Evolutionary conservation across 2,888 invertebrate genomes (phyloP).

Genomic region (Xanthia togata): DNA sequence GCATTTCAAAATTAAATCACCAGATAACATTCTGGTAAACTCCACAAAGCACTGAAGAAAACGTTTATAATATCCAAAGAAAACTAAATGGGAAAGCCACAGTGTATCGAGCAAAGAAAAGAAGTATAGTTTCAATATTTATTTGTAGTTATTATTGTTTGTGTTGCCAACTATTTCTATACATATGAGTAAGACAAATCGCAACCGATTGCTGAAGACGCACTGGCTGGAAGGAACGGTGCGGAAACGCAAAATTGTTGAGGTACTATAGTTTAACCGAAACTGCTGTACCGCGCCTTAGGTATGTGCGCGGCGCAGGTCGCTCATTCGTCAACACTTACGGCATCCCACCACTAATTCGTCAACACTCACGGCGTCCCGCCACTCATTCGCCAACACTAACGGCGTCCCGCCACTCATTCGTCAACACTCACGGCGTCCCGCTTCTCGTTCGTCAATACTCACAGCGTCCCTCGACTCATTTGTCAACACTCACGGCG

Average conservation of each 20-base stretch:
- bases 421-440: too few species aligned
- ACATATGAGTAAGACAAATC: slow-evolving; percentile 69
- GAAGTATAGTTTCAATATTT: slow-evolving; percentile 64
- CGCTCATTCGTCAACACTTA: too few species aligned
- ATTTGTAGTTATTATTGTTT: slow-evolving; percentile 69
- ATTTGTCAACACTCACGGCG: too few species aligned
- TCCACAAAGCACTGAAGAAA: not conserved
- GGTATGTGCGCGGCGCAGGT: too few species aligned
- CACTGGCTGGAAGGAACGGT: slow-evolving; percentile 63
- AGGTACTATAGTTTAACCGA: too few species aligned
- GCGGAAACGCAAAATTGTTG: not conserved
- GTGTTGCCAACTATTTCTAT: slow-evolving; percentile 60
- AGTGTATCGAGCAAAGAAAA: slow-evolving; percentile 35
- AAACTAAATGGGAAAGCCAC: slow-evolving; percentile 35
- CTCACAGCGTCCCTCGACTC: too few species aligned
- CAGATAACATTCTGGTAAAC: not conserved
- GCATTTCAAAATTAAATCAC: not conserved
- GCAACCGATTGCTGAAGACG: slow-evolving; percentile 43
- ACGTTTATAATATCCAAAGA: not conserved
- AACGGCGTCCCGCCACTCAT: too few species aligned
- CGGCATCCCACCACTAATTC: too few species aligned
- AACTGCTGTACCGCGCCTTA: too few species aligned
- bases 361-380: too few species aligned
- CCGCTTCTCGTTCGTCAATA: too few species aligned
- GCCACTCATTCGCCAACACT: too few species aligned